Conservation (phyloP, 2,888 invertebrate species). For the Timema podura region DNA sequence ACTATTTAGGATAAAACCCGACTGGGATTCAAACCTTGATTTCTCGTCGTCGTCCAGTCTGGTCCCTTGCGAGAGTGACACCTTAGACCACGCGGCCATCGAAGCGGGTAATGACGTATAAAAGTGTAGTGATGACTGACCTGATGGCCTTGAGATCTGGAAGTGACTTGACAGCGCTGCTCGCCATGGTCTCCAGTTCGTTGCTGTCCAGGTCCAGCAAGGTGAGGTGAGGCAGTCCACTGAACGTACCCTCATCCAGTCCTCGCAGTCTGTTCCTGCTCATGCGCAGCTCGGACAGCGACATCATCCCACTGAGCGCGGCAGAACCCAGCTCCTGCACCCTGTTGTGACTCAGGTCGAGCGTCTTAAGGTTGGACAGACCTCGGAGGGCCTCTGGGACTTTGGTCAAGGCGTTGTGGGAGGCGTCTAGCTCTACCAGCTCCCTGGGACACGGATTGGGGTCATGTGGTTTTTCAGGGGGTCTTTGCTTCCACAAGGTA, state of each 20-base stretch:
- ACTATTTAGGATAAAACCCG: too few species aligned
- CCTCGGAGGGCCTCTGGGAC: constrained; percentile 67
- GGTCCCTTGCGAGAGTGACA: too few species aligned
- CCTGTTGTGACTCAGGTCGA: constrained; percentile 76
- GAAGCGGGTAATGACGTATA: too few species aligned
- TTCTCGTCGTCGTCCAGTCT: too few species aligned
- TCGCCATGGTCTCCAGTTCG: constrained; percentile 68
- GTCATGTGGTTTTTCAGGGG: too few species aligned
- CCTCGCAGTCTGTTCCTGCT: constrained; percentile 71
- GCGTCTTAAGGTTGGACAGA: constrained; percentile 61
- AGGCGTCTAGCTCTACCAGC: constrained; percentile 69
- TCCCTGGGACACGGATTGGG: constrained; percentile 44
- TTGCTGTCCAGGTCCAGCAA: constrained; percentile 77
- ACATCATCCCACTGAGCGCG: constrained; percentile 63
- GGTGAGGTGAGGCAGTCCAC: constrained; percentile 64
- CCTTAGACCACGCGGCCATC: too few species aligned
- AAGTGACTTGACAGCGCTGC: constrained; percentile 65
- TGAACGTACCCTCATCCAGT: constrained; percentile 66
- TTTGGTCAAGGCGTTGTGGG: constrained; percentile 69
- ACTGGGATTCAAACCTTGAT: too few species aligned
- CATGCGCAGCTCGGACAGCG: constrained; percentile 65
- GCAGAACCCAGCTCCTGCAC: constrained; percentile 65
- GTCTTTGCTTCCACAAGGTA: too few species aligned
- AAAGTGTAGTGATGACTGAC: too few species aligned
- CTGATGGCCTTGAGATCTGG: constrained; percentile 63